Base-by-base conservation (phyloP, 2,888 invertebrate species). In the Melanostoma scalare region DNA sequence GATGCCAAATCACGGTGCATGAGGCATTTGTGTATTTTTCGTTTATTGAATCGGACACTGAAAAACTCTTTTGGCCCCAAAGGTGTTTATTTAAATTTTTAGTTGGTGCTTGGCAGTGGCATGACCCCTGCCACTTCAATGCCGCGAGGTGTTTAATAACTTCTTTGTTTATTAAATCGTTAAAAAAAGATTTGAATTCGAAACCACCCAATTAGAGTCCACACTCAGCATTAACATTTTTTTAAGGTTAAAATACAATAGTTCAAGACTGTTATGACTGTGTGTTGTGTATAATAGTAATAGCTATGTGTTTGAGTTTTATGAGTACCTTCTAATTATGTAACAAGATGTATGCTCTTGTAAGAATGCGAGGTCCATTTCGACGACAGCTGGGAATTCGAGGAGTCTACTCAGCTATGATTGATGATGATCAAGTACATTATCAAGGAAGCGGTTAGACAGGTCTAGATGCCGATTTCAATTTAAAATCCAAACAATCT, bases 401-500 rank as follows among this genome's bases (percentile, higher is more conserved):
- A 60, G 36, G 48, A 40, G 63, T 50, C 63, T 10, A 31, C 10
- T 38, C 46, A 40, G 40, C 63, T 6, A 36, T 82, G 82, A 82
- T 82, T 82, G 78, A 82, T 82, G 72, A 78, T 78, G 73, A 58
- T 63, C 82, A 69, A 82, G 68, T 78, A 52, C 56, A 73, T 73
- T 78, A 78, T 56, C 56, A 61, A 65, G 20, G 48, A 68, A 52
- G 35, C 30, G 44, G 40, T 78, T 63, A 56, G 63, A 73, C 63
- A 73, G 77, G 77, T 77, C 77, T 72, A 61, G 48, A 65, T 67
- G 53, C 50, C 40, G 48, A 46, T 58, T 35, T 56, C 10, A 78
- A 78, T 73, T 61, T 36, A 78, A 77, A 78, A 65, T 73, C 78
- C 77, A 68, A 71, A 72, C 72, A 44, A 72, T 52, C 55, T 67